Evolutionary conservation across 2,888 invertebrate species (phyloP).

Genomic region (Leucophenga montana): DNA sequence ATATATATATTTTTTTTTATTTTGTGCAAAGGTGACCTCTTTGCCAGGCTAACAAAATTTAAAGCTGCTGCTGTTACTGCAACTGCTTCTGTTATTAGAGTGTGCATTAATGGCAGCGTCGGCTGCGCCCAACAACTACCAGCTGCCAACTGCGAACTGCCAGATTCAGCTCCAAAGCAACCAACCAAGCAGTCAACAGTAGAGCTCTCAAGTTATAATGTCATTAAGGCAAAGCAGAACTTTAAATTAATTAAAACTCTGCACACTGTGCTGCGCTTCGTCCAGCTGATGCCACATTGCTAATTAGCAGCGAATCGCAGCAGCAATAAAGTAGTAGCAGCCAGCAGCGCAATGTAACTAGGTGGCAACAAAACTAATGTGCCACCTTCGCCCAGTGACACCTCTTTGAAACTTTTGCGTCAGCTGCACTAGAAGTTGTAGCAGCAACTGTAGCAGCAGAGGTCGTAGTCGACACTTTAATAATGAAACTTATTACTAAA

Average conservation of each 20-base stretch:
- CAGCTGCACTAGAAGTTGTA: too few relatives aligned
- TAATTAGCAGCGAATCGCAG: conserved; percentile 51
- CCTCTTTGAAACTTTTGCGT: too few relatives aligned
- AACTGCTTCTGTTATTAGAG: not conserved
- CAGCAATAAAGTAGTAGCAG: conserved; percentile 43
- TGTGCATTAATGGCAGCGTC: not conserved
- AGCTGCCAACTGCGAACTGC: conserved; percentile 46
- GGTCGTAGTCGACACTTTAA: too few relatives aligned
- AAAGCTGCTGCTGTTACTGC: not conserved
- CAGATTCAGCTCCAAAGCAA: conserved; percentile 2
- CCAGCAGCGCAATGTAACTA: not conserved
- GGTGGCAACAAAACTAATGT: too few relatives aligned
- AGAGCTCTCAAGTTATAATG: conserved; percentile 62
- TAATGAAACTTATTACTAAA: not conserved
- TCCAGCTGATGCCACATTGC: conserved; percentile 60
- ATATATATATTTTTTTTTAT: not conserved
- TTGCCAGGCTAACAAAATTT: not conserved
- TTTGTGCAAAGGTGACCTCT: not conserved
- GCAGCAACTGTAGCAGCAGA: too few relatives aligned
- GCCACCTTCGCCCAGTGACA: not conserved
- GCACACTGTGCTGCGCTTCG: conserved; percentile 44
- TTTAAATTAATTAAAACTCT: conserved; percentile 70
- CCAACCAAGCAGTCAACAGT: conserved; percentile 31
- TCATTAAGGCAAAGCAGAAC: conserved; percentile 62
- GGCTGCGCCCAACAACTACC: conserved; percentile 49